A percentile compares a stretch with the other conserved stretches of the same genome.
Conservation (phyloP, 2,797 vertebrate genomes). For the Lagodon rhomboides region DNA sequence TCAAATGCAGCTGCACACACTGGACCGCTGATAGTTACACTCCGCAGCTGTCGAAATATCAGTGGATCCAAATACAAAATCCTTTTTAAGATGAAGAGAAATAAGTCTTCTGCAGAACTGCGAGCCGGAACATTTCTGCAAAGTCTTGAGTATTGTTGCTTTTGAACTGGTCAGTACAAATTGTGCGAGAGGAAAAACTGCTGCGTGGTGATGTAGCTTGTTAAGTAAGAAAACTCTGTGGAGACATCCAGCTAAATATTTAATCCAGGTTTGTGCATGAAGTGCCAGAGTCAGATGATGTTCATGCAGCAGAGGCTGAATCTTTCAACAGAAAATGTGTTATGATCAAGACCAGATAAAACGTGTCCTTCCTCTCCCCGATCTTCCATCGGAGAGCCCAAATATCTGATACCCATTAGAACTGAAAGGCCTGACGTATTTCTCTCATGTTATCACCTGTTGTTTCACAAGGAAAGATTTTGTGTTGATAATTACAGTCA, state of each 20-base stretch:
- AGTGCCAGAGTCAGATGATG: slow-evolving; percentile 62
- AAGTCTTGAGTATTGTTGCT: slow-evolving; percentile 34
- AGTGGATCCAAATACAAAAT: slow-evolving; percentile 10
- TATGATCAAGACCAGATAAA: slow-evolving; percentile 62
- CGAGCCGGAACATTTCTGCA: slow-evolving; percentile 23
- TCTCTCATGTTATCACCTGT: slow-evolving; percentile 11
- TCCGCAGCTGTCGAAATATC: slow-evolving; percentile 37
- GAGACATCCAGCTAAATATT: slow-evolving; percentile 76
- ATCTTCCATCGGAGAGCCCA: slow-evolving; percentile 23
- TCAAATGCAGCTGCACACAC: slow-evolving; percentile 8
- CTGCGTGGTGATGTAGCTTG: slow-evolving; percentile 60
- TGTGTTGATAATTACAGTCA: slow-evolving; percentile 26
- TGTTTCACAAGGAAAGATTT: slow-evolving; percentile 17
- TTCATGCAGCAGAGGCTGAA: slow-evolving; percentile 31
- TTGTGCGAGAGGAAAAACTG: slow-evolving; percentile 39
- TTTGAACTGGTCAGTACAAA: slow-evolving; percentile 60
- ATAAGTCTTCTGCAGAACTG: neutral
- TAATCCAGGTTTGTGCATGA: slow-evolving; percentile 68
- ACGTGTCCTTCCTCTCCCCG: slow-evolving; percentile 29
- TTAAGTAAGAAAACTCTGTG: slow-evolving; percentile 63
- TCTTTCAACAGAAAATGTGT: slow-evolving; percentile 59
- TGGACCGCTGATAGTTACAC: slow-evolving; percentile 11
- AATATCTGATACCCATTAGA: slow-evolving; percentile 44
- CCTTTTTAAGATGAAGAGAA: slow-evolving; percentile 15
- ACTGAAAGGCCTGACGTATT: slow-evolving; percentile 35